Evolutionary conservation across 2,797 vertebrate genomes (phyloP).

Genomic region (Micromesistius poutassou): DNA sequence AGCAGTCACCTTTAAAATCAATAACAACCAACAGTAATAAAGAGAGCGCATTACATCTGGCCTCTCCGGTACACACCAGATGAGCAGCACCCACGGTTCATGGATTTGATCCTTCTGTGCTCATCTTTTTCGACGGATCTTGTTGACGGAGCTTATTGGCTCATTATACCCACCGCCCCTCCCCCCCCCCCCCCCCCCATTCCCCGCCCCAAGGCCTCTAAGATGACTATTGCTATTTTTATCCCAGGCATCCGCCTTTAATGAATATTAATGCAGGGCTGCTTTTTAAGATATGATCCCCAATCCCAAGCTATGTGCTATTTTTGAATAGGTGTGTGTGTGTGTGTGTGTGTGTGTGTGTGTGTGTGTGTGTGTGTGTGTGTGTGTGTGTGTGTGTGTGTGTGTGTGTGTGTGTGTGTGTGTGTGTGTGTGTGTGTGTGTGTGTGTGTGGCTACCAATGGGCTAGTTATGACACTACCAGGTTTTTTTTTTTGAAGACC

Average conservation of each 20-base stretch:
- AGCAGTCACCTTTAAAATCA: not conserved
- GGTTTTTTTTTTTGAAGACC: not conserved
- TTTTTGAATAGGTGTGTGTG: not conserved
- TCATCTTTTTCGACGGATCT: not conserved
- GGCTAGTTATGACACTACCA: not conserved
- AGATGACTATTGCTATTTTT: not conserved
- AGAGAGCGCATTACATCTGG: not conserved
- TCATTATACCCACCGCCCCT: not conserved
- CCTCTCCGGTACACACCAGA: not conserved
- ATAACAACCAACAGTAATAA: not conserved
- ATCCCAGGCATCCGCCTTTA: not conserved
- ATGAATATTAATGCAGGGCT: not conserved
- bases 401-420: too few relatives aligned
- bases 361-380: not conserved
- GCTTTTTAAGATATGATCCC: not conserved
- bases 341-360: too few relatives aligned
- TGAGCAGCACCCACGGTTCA: not conserved
- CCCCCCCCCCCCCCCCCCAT: not conserved
- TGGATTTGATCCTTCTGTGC: not conserved
- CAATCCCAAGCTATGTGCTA: not conserved
- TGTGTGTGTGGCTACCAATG: not conserved
- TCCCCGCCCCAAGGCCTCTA: not conserved
- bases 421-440: not conserved
- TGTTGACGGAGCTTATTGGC: not conserved
- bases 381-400: not conserved